Conservation (phyloP, 1,140 invertebrate species). For the Drosophila funebris region DNA sequence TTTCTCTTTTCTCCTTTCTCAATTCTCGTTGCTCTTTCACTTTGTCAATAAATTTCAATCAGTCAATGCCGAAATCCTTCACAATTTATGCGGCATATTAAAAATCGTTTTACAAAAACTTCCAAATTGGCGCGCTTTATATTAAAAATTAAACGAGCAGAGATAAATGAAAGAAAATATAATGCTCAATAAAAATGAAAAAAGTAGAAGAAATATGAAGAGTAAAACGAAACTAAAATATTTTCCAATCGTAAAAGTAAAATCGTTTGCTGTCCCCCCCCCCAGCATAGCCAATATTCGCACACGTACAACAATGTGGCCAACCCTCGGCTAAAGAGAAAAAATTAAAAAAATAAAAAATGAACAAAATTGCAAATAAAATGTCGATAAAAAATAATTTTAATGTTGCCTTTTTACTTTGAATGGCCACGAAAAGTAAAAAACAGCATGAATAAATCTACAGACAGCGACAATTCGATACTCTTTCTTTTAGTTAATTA, state of each 20-base stretch:
- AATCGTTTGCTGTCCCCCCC: conserved; percentile 3
- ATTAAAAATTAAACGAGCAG: conserved; percentile 69
- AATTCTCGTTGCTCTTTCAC: conserved; percentile 11
- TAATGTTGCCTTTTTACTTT: conserved; percentile 66
- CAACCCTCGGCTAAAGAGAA: conserved; percentile 19
- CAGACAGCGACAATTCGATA: background rate
- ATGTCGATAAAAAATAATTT: conserved; percentile 72
- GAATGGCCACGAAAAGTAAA: conserved; percentile 17
- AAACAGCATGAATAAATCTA: background rate
- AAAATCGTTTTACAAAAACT: conserved; percentile 57
- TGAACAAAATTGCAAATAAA: conserved; percentile 67
- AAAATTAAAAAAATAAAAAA: conserved; percentile 46
- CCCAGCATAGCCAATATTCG: conserved; percentile 29
- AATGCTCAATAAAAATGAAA: conserved; percentile 43
- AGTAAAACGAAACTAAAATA: conserved; percentile 51
- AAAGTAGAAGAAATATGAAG: conserved; percentile 2
- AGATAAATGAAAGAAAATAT: conserved; percentile 42
- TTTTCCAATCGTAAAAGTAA: conserved; percentile 53
- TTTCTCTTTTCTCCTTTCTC: background rate
- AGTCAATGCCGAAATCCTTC: conserved; percentile 59
- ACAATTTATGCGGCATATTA: conserved; percentile 71
- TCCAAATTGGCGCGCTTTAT: conserved; percentile 37
- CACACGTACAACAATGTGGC: conserved; percentile 18
- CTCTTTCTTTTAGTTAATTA: conserved; percentile 6
- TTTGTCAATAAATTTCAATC: conserved; percentile 62